phyloP scores from a whole-genome alignment of 2,113 vertebrate genomes.

The Apaloderma vittatum region DNA sequence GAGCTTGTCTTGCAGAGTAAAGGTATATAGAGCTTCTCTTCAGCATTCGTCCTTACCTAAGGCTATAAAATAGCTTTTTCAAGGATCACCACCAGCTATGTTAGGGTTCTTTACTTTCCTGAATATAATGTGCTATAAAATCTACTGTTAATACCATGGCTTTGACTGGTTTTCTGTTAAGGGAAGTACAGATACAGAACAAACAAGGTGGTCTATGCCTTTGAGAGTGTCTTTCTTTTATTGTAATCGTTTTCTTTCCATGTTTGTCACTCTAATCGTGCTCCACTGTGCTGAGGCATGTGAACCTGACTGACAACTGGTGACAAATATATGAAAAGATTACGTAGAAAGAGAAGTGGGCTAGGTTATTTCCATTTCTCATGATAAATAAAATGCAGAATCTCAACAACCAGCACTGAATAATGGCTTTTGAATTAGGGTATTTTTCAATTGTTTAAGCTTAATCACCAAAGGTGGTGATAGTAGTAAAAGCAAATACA shows the following conservation, averaged over 20 bases:
- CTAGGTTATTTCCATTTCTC: not conserved
- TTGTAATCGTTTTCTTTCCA: not conserved
- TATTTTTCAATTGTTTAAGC: not conserved
- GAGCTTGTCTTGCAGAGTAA: not conserved
- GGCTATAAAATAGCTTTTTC: not conserved
- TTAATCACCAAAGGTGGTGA: not conserved
- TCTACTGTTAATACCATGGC: not conserved
- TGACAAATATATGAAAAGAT: not conserved
- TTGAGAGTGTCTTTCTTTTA: not conserved
- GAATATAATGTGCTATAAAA: not conserved
- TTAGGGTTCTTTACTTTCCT: not conserved
- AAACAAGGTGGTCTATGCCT: constrained; percentile 24
- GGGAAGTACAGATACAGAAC: constrained; percentile 32
- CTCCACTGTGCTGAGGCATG: not conserved
- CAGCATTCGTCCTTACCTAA: not conserved
- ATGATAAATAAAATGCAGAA: not conserved
- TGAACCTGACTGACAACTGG: not conserved
- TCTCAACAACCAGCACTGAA: not conserved
- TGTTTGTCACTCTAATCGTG: not conserved
- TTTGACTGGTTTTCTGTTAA: not conserved
- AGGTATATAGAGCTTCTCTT: not conserved
- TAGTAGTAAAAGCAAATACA: not conserved
- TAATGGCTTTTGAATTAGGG: not conserved
- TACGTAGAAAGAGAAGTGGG: not conserved
- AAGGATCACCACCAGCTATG: not conserved